Evolutionary conservation across 2,888 invertebrate species (phyloP).

Genomic region (Perizoma flavofasciatum): DNA sequence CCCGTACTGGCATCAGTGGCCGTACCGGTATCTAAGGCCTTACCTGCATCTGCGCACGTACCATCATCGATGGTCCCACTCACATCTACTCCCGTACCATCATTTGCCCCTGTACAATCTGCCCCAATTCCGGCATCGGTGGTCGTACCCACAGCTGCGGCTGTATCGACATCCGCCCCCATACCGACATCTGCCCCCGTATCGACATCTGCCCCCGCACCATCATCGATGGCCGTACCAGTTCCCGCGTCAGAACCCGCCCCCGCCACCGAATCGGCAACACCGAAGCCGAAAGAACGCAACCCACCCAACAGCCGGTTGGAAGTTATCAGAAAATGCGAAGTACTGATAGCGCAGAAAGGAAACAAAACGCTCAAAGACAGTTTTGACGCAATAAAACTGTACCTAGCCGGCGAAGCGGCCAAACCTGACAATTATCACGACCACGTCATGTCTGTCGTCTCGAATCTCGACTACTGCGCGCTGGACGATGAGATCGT

Average conservation of each 20-base stretch:
- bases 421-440: conserved; percentile 73
- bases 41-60: not conserved
- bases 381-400: conserved; percentile 73
- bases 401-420: conserved; percentile 68
- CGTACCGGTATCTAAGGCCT: too few species aligned
- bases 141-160: too few species aligned
- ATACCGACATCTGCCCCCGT: conserved; percentile 39
- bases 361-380: conserved; percentile 70
- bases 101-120: conserved; percentile 29
- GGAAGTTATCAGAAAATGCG: conserved; percentile 68
- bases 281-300: conserved; percentile 35
- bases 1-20: too few species aligned
- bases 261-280: conserved; percentile 20
- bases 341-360: conserved; percentile 67
- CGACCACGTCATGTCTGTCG: conserved; percentile 72
- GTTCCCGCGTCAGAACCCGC: not conserved
- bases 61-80: not conserved
- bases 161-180: not conserved
- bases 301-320: conserved; percentile 55
- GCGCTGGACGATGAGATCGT: conserved; percentile 66
- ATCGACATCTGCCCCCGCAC: not conserved
- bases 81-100: conserved; percentile 28
- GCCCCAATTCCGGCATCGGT: too few species aligned
- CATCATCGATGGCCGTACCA: conserved; percentile 38
- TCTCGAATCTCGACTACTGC: conserved; percentile 69